A percentile compares a stretch with the other conserved stretches of the same genome.
phyloP scores from a whole-genome alignment of 2,113 vertebrate species.

The Rhynchopsitta pachyrhyncha region DNA sequence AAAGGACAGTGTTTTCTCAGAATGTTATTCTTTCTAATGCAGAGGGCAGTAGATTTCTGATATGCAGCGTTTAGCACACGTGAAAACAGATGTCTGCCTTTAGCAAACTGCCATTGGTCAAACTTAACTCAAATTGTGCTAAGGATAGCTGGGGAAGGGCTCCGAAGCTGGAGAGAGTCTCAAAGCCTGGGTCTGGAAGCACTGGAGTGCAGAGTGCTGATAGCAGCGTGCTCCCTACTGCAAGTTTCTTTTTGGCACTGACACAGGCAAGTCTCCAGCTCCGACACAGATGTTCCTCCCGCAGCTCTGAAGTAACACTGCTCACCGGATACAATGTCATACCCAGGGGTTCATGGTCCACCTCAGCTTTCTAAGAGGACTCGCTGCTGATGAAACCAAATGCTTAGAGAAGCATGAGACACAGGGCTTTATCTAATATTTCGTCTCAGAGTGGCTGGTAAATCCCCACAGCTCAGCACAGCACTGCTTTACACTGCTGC shows the following conservation, averaged over 20 bases:
- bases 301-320: conserved; percentile 32
- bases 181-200: background rate
- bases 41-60: conserved; percentile 23
- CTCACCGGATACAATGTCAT: conserved; percentile 21
- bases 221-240: conserved; percentile 29
- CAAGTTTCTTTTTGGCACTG: conserved; percentile 73
- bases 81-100: background rate
- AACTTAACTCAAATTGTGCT: background rate
- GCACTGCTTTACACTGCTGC: conserved; percentile 48
- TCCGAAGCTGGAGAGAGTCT: background rate
- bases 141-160: background rate
- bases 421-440: conserved; percentile 50
- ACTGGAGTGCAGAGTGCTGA: background rate
- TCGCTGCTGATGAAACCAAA: conserved; percentile 69
- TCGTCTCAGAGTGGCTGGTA: conserved; percentile 55
- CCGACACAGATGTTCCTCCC: conserved; percentile 40
- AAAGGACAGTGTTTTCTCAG: background rate
- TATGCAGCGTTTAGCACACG: background rate
- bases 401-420: conserved; percentile 70
- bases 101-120: background rate
- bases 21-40: background rate
- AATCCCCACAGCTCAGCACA: background rate
- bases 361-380: conserved; percentile 37
- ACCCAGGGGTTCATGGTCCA: conserved; percentile 14
- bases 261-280: conserved; percentile 59